These are phyloP conservation scores for Cyanoderma ruficeps DNA, from an alignment of 2,113 vertebrate species.

Conservation along the genomic window DNA sequence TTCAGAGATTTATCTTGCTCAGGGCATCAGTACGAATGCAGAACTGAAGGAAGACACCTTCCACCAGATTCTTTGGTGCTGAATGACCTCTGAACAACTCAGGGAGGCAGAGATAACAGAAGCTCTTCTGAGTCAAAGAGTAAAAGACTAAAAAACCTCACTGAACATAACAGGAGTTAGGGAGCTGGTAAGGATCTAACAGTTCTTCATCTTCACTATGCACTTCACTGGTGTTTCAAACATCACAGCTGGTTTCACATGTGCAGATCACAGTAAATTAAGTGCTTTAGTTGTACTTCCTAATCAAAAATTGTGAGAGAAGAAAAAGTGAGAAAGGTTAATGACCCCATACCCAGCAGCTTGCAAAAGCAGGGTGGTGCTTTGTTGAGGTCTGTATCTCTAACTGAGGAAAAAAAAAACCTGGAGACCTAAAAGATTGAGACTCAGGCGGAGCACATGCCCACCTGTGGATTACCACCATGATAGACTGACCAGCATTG, in stretches of 20 bases:
- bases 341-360: neutral
- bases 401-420: neutral
- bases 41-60: neutral
- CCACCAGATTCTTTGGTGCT: neutral
- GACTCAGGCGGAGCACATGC: neutral
- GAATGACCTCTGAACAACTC: neutral
- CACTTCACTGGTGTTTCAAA: neutral
- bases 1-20: neutral
- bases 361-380: neutral
- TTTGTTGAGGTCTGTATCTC: neutral
- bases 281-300: neutral
- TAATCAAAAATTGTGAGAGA: neutral
- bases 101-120: neutral
- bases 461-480: neutral
- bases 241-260: neutral
- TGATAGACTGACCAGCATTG: accelerated
- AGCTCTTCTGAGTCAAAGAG: neutral
- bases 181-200: neutral
- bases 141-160: neutral
- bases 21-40: neutral
- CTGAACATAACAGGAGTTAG: neutral
- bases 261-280: neutral
- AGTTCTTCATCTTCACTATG: neutral
- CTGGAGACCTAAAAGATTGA: neutral
- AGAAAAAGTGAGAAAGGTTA: neutral